phyloP scores from a whole-genome alignment of 2,113 vertebrate genomes.

The Channa maculata region DNA sequence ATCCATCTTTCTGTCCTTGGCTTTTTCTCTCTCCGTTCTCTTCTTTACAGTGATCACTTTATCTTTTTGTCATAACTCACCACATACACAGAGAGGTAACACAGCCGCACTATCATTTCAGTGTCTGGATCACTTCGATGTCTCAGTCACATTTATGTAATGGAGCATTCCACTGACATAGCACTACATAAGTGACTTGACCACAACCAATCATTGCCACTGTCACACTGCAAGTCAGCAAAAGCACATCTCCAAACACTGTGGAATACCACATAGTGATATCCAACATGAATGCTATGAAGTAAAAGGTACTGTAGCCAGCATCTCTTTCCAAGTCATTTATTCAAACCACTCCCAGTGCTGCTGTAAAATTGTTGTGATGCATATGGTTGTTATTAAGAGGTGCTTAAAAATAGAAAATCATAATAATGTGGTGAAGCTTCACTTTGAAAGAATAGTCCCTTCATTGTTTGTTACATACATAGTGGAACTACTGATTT shows the following conservation, averaged over 20 bases:
- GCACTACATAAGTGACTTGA: conserved; percentile 8
- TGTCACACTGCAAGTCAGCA: conserved; percentile 32
- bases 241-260: conserved; percentile 12
- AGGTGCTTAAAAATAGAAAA: conserved; percentile 60
- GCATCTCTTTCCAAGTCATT: conserved; percentile 49
- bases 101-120: conserved; percentile 19
- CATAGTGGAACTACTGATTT: conserved; percentile 51
- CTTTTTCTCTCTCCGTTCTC: neutral
- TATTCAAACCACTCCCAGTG: conserved; percentile 16
- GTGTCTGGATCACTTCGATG: conserved; percentile 19
- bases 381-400: conserved; percentile 66
- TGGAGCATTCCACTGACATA: conserved; percentile 34
- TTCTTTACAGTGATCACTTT: conserved; percentile 2
- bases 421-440: conserved; percentile 48
- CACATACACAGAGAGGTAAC: conserved; percentile 2
- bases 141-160: conserved; percentile 21
- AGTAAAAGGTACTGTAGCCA: conserved; percentile 16
- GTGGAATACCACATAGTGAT: conserved; percentile 15
- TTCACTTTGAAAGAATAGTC: conserved; percentile 49
- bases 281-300: conserved; percentile 1
- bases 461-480: conserved; percentile 62
- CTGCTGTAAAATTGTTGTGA: conserved; percentile 51
- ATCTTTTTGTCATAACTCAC: conserved; percentile 24
- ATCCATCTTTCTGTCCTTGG: conserved; percentile 24
- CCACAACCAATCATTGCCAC: neutral